Evolutionary conservation across 1,140 invertebrate species (phyloP), one percentile per base, ranked within the genome.

Genomic region (Elysia chlorotica): DNA sequence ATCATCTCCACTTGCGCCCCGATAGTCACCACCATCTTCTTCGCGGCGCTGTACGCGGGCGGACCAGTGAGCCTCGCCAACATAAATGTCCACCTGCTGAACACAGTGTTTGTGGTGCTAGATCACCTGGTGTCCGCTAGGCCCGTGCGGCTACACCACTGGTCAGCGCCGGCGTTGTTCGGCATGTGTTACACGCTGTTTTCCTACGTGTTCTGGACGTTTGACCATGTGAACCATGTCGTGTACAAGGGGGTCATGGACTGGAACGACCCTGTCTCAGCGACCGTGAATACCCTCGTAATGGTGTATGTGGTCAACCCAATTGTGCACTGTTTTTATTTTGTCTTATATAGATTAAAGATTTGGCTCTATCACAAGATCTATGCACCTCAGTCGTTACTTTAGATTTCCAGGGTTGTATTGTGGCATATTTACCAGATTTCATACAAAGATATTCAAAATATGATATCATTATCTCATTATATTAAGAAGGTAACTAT

Each of bases 111-210:
- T 25, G 63, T 84, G 1, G 17, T 84, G 2, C 36, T 83, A 5
- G 82, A 84, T 37, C 61, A 75, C 28, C 31, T 68, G 10, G 3
- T 83, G 1, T 25, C 65, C 23, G 78, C 81, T 3, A 48, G 76
- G 25, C 82, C 82, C 2, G 77, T 84, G 30, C 71, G 81, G 14
- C 69, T 84, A 2, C 72, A 82, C 5, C 82, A 84, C 68, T 72
- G 54, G 37, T 30, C 80, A 2, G 75, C 79, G 41, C 74, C 79
- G 0, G n/a, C 80, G 0, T 25, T 79, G 14, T 84, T 80, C 71
- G 81, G 81, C 1, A 3, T 75, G 0, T 53, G 72, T 23, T 84
- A 84, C 70, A 30, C 77, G 6, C 56, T 82, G 17, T 84, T 81
- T 73, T 79, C 72, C 61, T 59, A 77, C 25, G 76, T 80, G 19